Evolutionary conservation across 2,113 vertebrate species (phyloP).

Genomic region (Gymnorhina tibicen): DNA sequence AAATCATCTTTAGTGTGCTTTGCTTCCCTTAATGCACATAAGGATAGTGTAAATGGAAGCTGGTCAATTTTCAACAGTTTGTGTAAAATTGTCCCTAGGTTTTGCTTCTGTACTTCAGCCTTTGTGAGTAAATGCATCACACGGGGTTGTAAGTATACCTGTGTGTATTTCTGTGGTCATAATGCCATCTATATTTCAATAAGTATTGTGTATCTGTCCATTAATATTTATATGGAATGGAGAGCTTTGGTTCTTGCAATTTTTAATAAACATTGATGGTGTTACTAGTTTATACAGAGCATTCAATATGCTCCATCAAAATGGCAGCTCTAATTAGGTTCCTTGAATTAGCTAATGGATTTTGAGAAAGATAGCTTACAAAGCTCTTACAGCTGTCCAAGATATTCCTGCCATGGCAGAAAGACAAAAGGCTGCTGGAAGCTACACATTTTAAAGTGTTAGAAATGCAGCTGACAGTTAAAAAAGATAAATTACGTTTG

Average conservation of each 20-base stretch:
- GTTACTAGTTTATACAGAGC: slow-evolving; percentile 86
- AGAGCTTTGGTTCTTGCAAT: slow-evolving; percentile 74
- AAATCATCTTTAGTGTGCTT: slow-evolving; percentile 30
- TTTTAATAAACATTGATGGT: slow-evolving; percentile 96
- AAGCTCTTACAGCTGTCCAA: slow-evolving; percentile 84
- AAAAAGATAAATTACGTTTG: slow-evolving; percentile 76
- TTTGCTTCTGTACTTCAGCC: not conserved
- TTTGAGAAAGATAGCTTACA: slow-evolving; percentile 82
- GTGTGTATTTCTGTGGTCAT: not conserved
- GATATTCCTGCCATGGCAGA: slow-evolving; percentile 76
- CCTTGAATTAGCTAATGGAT: slow-evolving; percentile 95
- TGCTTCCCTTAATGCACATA: slow-evolving; percentile 21
- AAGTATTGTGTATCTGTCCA: slow-evolving; percentile 65
- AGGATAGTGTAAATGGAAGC: slow-evolving; percentile 30
- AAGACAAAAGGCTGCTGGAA: slow-evolving; percentile 80
- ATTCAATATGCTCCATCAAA: slow-evolving; percentile 88
- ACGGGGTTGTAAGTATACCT: not conserved
- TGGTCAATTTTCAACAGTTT: slow-evolving; percentile 35
- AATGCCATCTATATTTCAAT: slow-evolving; percentile 55
- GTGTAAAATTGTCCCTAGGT: slow-evolving; percentile 33
- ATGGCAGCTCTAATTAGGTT: slow-evolving; percentile 95
- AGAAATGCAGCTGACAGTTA: slow-evolving; percentile 79
- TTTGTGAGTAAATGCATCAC: not conserved
- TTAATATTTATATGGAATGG: slow-evolving; percentile 76
- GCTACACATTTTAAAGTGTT: slow-evolving; percentile 74